Percentiles rank a stretch among this genome's conserved stretches.
Conservation (phyloP, 2,888 invertebrate genomes). For the Lobophora halterata region DNA sequence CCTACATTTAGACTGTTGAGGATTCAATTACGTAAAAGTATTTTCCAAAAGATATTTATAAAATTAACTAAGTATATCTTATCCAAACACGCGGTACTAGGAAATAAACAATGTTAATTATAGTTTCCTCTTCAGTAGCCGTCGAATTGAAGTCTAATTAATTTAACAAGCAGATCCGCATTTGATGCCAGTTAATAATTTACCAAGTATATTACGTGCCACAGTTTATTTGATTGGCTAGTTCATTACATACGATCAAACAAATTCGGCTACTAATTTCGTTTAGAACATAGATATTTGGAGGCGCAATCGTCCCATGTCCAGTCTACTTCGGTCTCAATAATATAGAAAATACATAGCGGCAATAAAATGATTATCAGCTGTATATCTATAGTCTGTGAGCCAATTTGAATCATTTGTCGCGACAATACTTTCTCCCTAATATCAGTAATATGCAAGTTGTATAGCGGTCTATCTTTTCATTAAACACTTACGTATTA, state of each 20-base stretch:
- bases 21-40: too few relatives aligned
- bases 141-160: conserved; percentile 15
- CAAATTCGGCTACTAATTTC: too few relatives aligned
- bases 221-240: conserved; percentile 1
- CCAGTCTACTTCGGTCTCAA: too few relatives aligned
- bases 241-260: background rate
- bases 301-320: too few relatives aligned
- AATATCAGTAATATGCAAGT: conserved; percentile 54
- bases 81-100: conserved; percentile 6
- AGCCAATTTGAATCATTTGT: conserved; percentile 38
- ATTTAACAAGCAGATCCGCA: conserved; percentile 13
- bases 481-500: conserved; percentile 32
- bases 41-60: too few relatives aligned
- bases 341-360: too few relatives aligned
- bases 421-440: conserved; percentile 74
- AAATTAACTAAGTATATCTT: too few relatives aligned
- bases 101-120: conserved; percentile 1
- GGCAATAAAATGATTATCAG: too few relatives aligned
- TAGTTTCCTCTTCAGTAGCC: conserved; percentile 13
- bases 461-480: conserved; percentile 24
- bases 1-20: too few relatives aligned
- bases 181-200: conserved; percentile 14
- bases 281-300: too few relatives aligned
- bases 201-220: conserved; percentile 2
- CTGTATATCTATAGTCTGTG: conserved; percentile 2